Conservation (phyloP, 1,140 invertebrate genomes). For the Whitmania pigra region DNA sequence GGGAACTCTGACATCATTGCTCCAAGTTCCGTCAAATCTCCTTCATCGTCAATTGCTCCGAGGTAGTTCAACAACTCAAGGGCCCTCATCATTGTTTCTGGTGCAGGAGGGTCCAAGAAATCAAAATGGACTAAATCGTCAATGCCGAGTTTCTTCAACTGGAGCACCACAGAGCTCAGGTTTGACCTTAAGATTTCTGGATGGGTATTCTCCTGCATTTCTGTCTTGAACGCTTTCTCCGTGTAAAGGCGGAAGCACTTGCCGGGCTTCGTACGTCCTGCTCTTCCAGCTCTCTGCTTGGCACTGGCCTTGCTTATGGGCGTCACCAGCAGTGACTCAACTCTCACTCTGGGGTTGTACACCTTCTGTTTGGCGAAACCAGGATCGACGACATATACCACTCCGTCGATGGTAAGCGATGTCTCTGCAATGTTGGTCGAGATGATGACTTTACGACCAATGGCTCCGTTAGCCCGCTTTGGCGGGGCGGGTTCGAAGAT, state of each 20-base stretch:
- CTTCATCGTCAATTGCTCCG: constrained; percentile 85
- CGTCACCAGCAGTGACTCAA: constrained; percentile 70
- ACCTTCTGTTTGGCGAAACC: constrained; percentile 78
- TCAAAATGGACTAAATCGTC: constrained; percentile 99
- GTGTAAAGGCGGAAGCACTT: constrained; percentile 73
- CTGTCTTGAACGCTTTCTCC: constrained; percentile 59
- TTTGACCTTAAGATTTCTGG: constrained; percentile 85
- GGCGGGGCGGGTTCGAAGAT: constrained; percentile 87
- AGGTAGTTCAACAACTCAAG: constrained; percentile 94
- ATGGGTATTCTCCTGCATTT: constrained; percentile 56
- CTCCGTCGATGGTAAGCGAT: constrained; percentile 74
- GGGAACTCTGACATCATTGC: constrained; percentile 99
- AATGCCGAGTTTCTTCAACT: constrained; percentile 96
- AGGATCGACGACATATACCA: constrained; percentile 84
- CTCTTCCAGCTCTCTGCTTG: constrained; percentile 76
- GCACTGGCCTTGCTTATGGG: constrained; percentile 78
- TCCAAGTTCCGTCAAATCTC: constrained; percentile 42
- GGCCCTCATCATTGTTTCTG: constrained; percentile 96
- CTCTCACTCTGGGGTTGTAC: constrained; percentile 64
- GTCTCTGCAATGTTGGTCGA: constrained; percentile 89
- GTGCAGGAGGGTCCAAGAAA: constrained; percentile 99
- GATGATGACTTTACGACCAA: constrained; percentile 75
- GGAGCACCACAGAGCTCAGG: constrained; percentile 88
- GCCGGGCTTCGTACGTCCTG: constrained; percentile 70
- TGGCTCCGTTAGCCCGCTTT: constrained; percentile 78